Base-by-base conservation (phyloP, 2,797 vertebrate genomes). In the Odontamblyopus lacepedii region DNA sequence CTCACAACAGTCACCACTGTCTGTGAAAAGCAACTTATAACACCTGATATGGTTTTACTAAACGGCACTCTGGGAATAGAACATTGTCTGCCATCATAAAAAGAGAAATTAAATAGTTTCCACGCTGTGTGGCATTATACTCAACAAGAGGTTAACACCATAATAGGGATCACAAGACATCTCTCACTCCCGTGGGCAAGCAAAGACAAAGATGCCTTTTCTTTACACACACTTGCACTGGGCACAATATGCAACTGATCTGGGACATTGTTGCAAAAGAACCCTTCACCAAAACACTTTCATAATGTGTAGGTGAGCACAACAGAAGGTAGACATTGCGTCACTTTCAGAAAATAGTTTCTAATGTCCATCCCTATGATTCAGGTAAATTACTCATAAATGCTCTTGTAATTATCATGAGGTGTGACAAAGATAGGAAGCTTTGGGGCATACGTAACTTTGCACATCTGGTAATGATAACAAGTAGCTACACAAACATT, bases 81-180 rank as follows among this genome's bases (percentile, higher is more conserved):
- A 76, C 70, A 76, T 67, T 32, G 65, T 29, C 64, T 26, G 2
- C 67, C 65, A 78, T 85, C 81, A 81, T 74, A 57, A 67, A 78
- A 67, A 65, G 82, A 76, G 79, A 88, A 91, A 88, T 86, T 6
- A 83, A 91, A 82, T 76, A 80, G 87, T 80, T 69, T 71, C 76
- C 80, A 70, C 76, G 83, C 85, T 83, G 84, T 74, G 77, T 86
- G 82, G 76, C 70, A 83, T 90, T 91, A 88, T 32, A 76, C 78
- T 83, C 83, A 77, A 83, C 86, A 88, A 90, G 82, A 82, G 79
- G 88, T 92, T 93, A 93, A 93, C 80, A 70, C 79, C 78, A 82
- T 94, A 93, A 93, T 92, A 84, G 78, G 69, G 67, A 90, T 93
- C 93, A 94, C 92, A 94, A 93, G 92, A 92, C 87, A 85, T 86